A percentile compares a stretch with the other conserved stretches of the same genome.
These are phyloP conservation scores for Sinocyclocheilus maitianheensis DNA, from an alignment of 2,113 vertebrate species.

Conservation along the genomic window DNA sequence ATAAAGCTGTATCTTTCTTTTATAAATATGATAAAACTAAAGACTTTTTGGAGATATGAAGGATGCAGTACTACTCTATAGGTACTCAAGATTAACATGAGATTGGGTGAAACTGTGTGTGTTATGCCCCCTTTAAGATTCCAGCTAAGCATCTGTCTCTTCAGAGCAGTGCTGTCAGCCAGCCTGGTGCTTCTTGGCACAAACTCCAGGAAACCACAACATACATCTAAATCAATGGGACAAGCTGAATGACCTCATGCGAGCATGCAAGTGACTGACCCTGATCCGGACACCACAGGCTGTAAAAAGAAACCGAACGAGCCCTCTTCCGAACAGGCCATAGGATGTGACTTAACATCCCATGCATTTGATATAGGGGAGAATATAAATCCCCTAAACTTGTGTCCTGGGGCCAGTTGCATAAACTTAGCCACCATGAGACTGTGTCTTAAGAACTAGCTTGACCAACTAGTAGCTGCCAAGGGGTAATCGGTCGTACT, in stretches of 20 bases:
- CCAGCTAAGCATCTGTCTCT: constrained; percentile 5
- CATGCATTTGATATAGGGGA: neutral
- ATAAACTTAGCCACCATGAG: no score
- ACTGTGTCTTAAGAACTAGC: no score
- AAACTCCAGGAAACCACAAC: constrained; percentile 12
- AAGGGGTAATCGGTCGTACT: no score
- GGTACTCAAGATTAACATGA: no score
- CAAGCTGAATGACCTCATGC: constrained; percentile 35
- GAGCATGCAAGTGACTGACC: constrained; percentile 27
- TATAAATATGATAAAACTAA: no score
- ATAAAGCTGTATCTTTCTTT: no score
- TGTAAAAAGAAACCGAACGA: constrained; percentile 21
- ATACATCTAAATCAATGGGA: constrained; percentile 18
- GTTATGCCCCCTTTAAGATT: neutral
- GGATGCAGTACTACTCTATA: no score
- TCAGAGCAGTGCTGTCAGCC: neutral
- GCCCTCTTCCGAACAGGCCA: neutral
- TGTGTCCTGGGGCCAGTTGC: neutral
- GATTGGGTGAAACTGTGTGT: no score
- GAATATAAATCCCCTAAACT: neutral
- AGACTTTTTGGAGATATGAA: no score
- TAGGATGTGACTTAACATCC: constrained; percentile 7
- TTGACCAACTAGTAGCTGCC: no score
- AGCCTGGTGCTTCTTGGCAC: neutral
- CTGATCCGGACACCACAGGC: constrained; percentile 5